These are phyloP conservation scores for Ceramica pisi DNA, from an alignment of 2,888 invertebrate species.

Conservation along the genomic window DNA sequence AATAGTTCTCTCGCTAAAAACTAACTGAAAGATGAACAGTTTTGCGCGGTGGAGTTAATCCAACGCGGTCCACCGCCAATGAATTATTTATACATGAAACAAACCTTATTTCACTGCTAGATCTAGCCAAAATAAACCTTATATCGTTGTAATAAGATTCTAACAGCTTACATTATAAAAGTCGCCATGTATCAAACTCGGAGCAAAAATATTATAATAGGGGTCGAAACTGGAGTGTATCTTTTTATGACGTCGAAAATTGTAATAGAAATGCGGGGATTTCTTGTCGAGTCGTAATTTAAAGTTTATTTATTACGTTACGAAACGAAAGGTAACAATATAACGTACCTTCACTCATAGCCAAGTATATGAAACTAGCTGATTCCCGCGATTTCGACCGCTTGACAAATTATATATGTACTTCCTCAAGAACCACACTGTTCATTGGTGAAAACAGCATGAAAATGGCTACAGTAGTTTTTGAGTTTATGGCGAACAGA, in stretches of 20 bases:
- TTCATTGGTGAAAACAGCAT: too few relatives aligned
- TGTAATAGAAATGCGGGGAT: conserved; percentile 63
- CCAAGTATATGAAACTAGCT: background rate
- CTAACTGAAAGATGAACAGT: conserved; percentile 71
- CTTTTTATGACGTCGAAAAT: conserved; percentile 65
- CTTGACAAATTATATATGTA: too few relatives aligned
- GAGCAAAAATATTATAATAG: conserved; percentile 67
- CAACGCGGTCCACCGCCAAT: conserved; percentile 67
- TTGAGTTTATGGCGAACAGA: too few relatives aligned
- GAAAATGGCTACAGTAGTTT: too few relatives aligned
- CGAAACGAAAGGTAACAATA: conserved; percentile 3
- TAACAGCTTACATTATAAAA: conserved; percentile 16
- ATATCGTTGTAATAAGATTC: conserved; percentile 22
- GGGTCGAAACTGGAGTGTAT: conserved; percentile 63
- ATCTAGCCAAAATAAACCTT: conserved; percentile 46
- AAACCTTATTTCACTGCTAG: conserved; percentile 23
- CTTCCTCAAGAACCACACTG: too few relatives aligned
- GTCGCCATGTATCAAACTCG: conserved; percentile 63
- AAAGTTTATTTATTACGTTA: conserved; percentile 51
- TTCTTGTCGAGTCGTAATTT: conserved; percentile 56
- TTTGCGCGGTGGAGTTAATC: conserved; percentile 68
- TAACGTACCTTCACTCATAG: background rate
- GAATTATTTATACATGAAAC: conserved; percentile 69
- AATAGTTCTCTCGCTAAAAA: conserved; percentile 68
- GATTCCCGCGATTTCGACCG: too few relatives aligned